Evolutionary conservation across 2,888 invertebrate genomes (phyloP).

Genomic region (Melanophora roralis): DNA sequence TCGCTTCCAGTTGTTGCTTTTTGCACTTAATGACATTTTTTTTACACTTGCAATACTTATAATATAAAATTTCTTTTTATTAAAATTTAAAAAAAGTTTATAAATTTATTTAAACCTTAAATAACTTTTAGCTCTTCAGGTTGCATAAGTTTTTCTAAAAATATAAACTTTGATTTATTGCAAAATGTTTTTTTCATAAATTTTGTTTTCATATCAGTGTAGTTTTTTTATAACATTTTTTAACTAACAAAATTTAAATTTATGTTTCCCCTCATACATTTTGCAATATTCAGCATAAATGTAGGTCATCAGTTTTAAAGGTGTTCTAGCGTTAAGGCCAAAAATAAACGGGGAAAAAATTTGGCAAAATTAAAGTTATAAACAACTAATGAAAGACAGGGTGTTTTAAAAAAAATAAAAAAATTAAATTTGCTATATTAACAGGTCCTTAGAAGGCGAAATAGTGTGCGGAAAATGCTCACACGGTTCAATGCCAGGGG

Average conservation of each 20-base stretch:
- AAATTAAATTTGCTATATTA: too few species aligned
- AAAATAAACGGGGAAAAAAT: background rate
- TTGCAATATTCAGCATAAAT: slow-evolving; percentile 33
- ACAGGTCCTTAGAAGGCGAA: too few species aligned
- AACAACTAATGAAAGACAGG: background rate
- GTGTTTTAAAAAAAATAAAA: background rate
- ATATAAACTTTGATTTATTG: slow-evolving; percentile 46
- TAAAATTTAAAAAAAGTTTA: background rate
- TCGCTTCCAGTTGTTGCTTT: too few species aligned
- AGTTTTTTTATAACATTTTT: slow-evolving; percentile 1
- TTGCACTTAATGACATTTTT: too few species aligned
- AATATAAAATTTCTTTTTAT: too few species aligned
- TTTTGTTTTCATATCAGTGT: slow-evolving; percentile 35
- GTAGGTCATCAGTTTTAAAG: slow-evolving; percentile 38
- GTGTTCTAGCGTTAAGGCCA: slow-evolving; percentile 32
- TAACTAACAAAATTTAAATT: slow-evolving; percentile 18
- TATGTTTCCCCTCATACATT: slow-evolving; percentile 38
- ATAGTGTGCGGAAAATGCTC: too few species aligned
- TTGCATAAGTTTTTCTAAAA: slow-evolving; percentile 1
- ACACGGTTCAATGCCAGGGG: too few species aligned
- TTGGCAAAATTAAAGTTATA: background rate
- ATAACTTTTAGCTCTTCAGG: background rate
- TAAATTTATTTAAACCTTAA: background rate
- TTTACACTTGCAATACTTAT: too few species aligned
- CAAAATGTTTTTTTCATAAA: slow-evolving; percentile 39